Percentiles rank a stretch among this genome's conserved stretches.
phyloP scores from a whole-genome alignment of 2,113 vertebrate species.

The Petaurus breviceps region DNA sequence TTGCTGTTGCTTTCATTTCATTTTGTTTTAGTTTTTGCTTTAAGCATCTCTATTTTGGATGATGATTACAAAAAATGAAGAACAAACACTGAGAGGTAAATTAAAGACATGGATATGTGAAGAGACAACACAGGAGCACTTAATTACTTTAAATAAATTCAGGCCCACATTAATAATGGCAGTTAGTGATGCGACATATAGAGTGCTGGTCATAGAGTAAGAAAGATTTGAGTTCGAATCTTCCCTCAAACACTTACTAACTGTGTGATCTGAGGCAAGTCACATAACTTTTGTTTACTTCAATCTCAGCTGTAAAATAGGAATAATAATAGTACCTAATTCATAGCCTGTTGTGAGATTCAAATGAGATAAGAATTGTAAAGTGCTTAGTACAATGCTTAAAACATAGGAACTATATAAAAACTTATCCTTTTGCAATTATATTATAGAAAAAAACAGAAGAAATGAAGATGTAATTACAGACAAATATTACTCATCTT shows the following conservation, averaged over 20 bases:
- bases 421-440: background rate
- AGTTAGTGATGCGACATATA: background rate
- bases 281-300: background rate
- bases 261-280: background rate
- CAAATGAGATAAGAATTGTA: background rate
- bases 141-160: background rate
- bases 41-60: background rate
- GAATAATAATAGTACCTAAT: too few species aligned
- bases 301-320: background rate
- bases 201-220: background rate
- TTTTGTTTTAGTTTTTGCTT: background rate
- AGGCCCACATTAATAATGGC: background rate
- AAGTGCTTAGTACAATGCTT: background rate
- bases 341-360: background rate
- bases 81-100: background rate
- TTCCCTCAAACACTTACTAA: background rate
- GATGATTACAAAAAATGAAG: background rate
- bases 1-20: too few species aligned
- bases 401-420: background rate
- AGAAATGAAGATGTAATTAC: background rate
- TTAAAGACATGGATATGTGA: background rate
- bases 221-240: background rate
- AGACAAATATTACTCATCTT: background rate
- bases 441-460: background rate
- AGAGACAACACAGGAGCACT: background rate